Percentiles rank a stretch among this genome's conserved stretches.
phyloP scores from a whole-genome alignment of 2,113 vertebrate species.

The Neogobius melanostomus region DNA sequence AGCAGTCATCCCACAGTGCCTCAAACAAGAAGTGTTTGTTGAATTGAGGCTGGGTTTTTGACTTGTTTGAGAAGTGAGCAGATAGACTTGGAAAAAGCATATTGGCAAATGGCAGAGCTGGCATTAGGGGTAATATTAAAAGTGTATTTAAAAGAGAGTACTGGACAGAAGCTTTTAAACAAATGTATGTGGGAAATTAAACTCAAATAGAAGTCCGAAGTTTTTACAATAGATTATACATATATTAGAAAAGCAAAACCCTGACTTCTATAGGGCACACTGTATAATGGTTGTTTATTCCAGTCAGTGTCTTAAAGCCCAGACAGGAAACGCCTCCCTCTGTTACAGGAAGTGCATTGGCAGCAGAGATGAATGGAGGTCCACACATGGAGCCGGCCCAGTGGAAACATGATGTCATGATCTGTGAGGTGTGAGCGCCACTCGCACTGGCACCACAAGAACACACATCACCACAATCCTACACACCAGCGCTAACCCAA shows the following conservation, averaged over 20 bases:
- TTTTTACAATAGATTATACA: no score
- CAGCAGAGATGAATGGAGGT: slow-evolving; percentile 34
- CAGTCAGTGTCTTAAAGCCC: background rate
- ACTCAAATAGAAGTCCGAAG: no score
- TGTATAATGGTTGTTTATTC: no score
- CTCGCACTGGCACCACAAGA: slow-evolving; percentile 65
- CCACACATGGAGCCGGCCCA: slow-evolving; percentile 33
- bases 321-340: slow-evolving; percentile 12
- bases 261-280: no score
- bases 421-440: slow-evolving; percentile 70
- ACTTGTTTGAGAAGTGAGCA: background rate
- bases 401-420: slow-evolving; percentile 75
- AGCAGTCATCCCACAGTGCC: background rate
- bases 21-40: background rate
- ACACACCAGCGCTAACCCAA: slow-evolving; percentile 46
- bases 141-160: background rate
- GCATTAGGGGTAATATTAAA: background rate
- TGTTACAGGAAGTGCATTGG: slow-evolving; percentile 52
- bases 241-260: background rate
- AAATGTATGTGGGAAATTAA: no score
- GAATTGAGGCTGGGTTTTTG: background rate
- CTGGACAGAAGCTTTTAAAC: no score
- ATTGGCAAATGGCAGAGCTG: background rate
- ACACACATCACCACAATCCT: slow-evolving; percentile 32
- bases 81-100: background rate